These are phyloP conservation scores for Garra rufa DNA, from an alignment of 2,113 vertebrate genomes.

Conservation along the genomic window DNA sequence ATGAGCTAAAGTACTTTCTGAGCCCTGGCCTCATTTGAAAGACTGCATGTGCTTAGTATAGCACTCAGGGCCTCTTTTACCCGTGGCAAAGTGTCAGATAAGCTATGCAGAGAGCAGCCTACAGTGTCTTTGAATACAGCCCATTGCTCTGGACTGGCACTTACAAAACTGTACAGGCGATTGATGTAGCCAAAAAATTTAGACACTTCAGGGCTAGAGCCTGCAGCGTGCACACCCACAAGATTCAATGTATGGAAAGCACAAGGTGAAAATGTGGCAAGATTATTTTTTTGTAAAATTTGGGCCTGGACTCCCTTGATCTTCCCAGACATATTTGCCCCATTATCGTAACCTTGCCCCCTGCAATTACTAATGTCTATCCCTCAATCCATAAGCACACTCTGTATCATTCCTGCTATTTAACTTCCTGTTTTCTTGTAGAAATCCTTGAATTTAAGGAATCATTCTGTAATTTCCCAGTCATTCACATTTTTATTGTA, in stretches of 20 bases:
- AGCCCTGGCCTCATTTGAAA: not conserved
- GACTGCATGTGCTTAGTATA: not conserved
- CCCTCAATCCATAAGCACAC: not conserved
- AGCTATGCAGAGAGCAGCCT: not conserved
- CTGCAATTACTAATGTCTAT: not conserved
- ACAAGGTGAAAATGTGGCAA: not conserved
- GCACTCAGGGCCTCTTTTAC: not conserved
- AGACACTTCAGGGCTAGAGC: not conserved
- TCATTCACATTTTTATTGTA: not conserved
- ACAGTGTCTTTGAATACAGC: not conserved
- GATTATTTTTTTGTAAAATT: not conserved
- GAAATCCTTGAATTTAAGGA: not conserved
- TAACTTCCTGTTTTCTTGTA: not conserved
- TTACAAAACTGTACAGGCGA: not conserved
- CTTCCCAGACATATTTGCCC: not conserved
- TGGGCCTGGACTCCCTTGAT: not conserved
- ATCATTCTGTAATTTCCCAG: not conserved
- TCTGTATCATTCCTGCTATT: not conserved
- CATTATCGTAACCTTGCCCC: not conserved
- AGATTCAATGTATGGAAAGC: not conserved
- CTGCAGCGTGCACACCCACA: not conserved
- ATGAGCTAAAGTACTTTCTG: slow-evolving; percentile 14
- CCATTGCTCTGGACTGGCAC: not conserved
- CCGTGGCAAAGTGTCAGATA: not conserved
- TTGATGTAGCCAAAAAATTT: not conserved